phyloP scores from a whole-genome alignment of 1,140 invertebrate genomes.

The Tribolium madens region DNA sequence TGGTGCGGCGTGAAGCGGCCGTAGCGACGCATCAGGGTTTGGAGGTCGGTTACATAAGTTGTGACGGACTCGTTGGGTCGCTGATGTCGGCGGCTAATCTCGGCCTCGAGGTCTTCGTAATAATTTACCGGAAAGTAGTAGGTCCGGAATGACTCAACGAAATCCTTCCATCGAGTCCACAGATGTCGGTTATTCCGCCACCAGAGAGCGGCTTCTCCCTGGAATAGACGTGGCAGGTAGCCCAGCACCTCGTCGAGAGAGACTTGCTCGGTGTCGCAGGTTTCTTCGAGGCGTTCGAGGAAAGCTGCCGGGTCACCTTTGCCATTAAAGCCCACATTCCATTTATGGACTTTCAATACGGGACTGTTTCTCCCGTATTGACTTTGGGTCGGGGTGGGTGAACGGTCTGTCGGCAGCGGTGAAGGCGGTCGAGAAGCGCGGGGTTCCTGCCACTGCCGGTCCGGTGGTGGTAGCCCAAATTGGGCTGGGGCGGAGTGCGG shows the following conservation, averaged over 20 bases:
- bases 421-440: no score
- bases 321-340: constrained; percentile 42
- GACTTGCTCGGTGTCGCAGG: neutral
- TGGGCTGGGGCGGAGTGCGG: no score
- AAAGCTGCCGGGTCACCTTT: constrained; percentile 11
- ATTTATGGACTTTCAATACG: neutral
- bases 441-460: no score
- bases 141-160: neutral
- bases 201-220: neutral
- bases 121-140: neutral
- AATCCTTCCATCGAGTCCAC: neutral
- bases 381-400: no score
- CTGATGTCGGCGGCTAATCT: neutral
- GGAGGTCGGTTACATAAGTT: neutral
- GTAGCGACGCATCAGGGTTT: neutral
- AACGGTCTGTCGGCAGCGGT: no score
- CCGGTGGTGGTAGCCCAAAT: no score
- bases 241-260: no score
- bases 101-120: neutral
- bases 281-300: constrained; percentile 29
- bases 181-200: neutral
- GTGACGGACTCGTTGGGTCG: no score
- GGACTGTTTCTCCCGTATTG: no score
- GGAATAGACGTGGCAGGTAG: neutral
- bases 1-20: neutral